Base-by-base conservation (phyloP, 2,888 invertebrate genomes). In the Trissoscelio sp. region DNA sequence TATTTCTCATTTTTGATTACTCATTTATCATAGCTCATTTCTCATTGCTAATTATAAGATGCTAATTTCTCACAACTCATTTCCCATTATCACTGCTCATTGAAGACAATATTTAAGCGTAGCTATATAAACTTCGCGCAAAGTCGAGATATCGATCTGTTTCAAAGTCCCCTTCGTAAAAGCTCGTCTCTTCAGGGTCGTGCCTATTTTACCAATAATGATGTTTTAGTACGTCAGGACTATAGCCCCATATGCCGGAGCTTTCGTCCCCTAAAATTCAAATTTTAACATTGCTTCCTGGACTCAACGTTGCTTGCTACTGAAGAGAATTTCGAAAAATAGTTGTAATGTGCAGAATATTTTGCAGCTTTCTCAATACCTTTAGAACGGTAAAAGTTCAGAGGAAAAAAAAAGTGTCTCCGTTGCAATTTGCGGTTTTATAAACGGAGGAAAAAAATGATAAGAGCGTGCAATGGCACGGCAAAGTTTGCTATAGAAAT, bases 141-240 rank as follows among this genome's bases (percentile, higher is more conserved):
- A 80, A 83, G 81, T 83, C 75, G 74, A 83, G 84, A 84, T 87
- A 87, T 87, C 85, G 85, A 87, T 87, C 85, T 83, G 83, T 83
- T 83, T 83, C 70, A 82, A 80, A 73, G 83, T 83, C 83, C 84
- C 85, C 83, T 83, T 85, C 83, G 83, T 83, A 80, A 82, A 83
- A 83, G 84, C 82, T 84, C 83, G 79, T 72, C 60, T 58, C 73
- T 53, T 67, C 81, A 81, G 80, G 82, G 80, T 78, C 82, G 83
- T 85, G 83, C 74, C 83, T 81, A 73, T 70, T 83, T 82, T 75
- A 77, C 81, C 84, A 79, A 81, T 83, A 84, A 82, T 79, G 78
- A 82, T 72, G 79, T 83, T 81, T 81, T 66, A 78, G 74, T 77
- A 74, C 51, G 74, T 81, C 60, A n/a, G n/a, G n/a, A n/a, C n/a